Conservation (phyloP, 2,888 invertebrate genomes). For the Caenorhabditis wallacei region DNA sequence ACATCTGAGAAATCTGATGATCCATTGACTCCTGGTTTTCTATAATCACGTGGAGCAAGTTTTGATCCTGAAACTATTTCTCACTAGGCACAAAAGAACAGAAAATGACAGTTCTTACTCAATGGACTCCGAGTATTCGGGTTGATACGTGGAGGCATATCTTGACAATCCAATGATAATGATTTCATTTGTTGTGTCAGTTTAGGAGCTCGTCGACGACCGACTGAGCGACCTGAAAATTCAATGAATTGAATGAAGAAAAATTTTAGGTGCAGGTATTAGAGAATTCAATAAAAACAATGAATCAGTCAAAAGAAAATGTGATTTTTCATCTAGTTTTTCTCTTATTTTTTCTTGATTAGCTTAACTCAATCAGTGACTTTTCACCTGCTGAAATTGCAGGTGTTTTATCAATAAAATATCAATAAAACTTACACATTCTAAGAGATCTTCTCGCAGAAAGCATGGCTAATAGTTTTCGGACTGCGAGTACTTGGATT, state of each 20-base stretch:
- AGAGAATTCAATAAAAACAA: constrained; percentile 8
- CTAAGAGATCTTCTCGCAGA: constrained; percentile 62
- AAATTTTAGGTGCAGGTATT: not conserved
- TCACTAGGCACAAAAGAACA: constrained; percentile 14
- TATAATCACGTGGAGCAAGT: constrained; percentile 52
- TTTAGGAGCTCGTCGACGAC: constrained; percentile 80
- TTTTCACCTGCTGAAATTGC: constrained; percentile 20
- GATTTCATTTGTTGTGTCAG: constrained; percentile 83
- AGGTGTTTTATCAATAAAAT: constrained; percentile 36
- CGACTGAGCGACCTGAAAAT: constrained; percentile 66
- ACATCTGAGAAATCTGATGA: constrained; percentile 79
- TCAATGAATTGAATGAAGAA: not conserved
- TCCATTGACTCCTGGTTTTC: constrained; percentile 64
- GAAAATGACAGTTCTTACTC: constrained; percentile 39
- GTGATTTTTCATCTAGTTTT: constrained; percentile 5
- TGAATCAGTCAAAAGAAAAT: constrained; percentile 3
- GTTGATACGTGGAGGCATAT: constrained; percentile 78
- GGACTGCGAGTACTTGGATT: constrained; percentile 58
- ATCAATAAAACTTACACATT: constrained; percentile 59
- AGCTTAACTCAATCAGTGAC: constrained; percentile 19
- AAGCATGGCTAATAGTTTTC: constrained; percentile 60
- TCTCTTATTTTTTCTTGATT: constrained; percentile 8
- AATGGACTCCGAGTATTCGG: constrained; percentile 64
- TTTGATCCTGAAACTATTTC: constrained; percentile 62
- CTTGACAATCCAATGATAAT: constrained; percentile 82